Percentiles rank a stretch among this genome's conserved stretches.
Conservation (phyloP, 2,797 vertebrate genomes). For the Masticophis lateralis region DNA sequence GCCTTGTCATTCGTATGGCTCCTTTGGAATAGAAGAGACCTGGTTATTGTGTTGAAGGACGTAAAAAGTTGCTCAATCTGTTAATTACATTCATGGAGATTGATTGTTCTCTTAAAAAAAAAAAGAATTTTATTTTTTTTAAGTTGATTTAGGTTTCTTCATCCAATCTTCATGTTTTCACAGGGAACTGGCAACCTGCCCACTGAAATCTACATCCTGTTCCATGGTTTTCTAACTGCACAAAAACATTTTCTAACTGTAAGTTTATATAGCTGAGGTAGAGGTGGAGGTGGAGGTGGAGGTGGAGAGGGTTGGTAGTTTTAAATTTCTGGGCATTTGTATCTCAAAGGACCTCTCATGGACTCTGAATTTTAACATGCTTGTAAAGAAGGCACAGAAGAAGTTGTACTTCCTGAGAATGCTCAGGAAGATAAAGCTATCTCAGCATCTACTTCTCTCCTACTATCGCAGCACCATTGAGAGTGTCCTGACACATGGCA, state of each 20-base stretch:
- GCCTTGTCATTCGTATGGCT: not conserved
- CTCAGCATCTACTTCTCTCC: too few species aligned
- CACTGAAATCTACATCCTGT: not conserved
- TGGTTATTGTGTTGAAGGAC: not conserved
- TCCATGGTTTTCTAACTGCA: not conserved
- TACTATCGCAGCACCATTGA: too few species aligned
- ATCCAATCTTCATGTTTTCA: not conserved
- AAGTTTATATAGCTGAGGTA: not conserved
- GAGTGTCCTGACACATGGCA: too few species aligned
- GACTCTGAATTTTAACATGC: too few species aligned
- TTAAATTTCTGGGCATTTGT: too few species aligned
- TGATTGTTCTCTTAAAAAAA: not conserved
- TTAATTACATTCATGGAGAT: not conserved
- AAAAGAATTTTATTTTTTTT: not conserved
- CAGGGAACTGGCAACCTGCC: not conserved
- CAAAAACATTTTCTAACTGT: not conserved
- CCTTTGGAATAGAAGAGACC: not conserved
- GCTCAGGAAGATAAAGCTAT: too few species aligned
- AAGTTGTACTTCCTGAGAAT: too few species aligned
- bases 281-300: too few species aligned
- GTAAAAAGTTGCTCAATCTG: not conserved
- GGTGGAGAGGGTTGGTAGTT: too few species aligned
- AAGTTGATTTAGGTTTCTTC: not conserved
- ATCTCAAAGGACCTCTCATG: too few species aligned
- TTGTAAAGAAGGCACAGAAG: too few species aligned